Base-by-base conservation (phyloP, 2,113 vertebrate species). In the Probosciger aterrimus region DNA sequence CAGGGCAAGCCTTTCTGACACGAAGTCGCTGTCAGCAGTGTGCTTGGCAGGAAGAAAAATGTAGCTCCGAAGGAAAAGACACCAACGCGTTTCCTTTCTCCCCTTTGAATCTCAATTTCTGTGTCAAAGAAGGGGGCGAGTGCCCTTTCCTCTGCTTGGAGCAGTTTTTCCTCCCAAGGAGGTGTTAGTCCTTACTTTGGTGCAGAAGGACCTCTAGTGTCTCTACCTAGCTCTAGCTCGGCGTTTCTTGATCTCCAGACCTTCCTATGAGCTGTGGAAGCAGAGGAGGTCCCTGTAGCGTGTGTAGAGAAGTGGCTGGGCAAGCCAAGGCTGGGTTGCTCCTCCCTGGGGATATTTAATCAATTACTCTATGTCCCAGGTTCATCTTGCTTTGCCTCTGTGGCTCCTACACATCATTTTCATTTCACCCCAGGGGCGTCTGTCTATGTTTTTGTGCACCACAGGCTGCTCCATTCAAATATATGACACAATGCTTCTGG, bases 121-220 rank as follows among this genome's bases (percentile, higher is more conserved):
- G 19, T 67, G 70, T 39, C 49, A 59, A 39, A n/a, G 1, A 1
- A 1, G n/a, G 25, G 70, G 19, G 20, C 3, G 6, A 60, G 28
- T 15, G 49, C n/a, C 9, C 24, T 70, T 30, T 14, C 27, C n/a
- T 67, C 57, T 30, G 11, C 50, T 65, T 10, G 35, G 35, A 94
- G 43, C 43, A 35, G 23, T 18, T 86, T 82, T 68, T 31, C 49
- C n/a, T 73, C 30, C 5, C 23, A 8, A 46, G 37, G 55, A 25
- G 17, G 9, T 5, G 2, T 25, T 25, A 15, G 19, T 25, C 84
- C 19, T 33, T 62, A 6, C 14, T 50, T 82, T 44, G 62, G 50
- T 64, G 62, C 50, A 41, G 87, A 82, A 89, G 86, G 95, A 92
- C 93, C 93, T 79, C 95, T 97, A 87, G 91, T 13, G 96, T 87